phyloP scores from a whole-genome alignment of 1,140 invertebrate genomes.

The Bactericera cockerelli region DNA sequence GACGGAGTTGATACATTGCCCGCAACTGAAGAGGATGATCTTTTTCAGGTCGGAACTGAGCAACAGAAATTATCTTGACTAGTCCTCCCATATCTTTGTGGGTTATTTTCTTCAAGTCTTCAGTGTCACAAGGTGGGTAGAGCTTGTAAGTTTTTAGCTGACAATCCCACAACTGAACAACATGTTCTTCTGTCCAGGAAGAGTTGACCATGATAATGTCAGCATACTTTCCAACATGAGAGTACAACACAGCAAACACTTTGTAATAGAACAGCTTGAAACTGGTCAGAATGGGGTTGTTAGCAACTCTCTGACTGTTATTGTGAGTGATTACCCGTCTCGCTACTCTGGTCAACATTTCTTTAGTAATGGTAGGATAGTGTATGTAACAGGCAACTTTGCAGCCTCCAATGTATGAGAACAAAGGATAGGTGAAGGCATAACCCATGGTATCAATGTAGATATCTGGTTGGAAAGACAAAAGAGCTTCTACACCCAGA shows the following conservation, averaged over 20 bases:
- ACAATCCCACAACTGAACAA: constrained; percentile 67
- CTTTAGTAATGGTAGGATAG: constrained; percentile 90
- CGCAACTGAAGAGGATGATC: constrained; percentile 86
- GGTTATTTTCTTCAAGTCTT: constrained; percentile 51
- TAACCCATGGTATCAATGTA: constrained; percentile 94
- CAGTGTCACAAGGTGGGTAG: constrained; percentile 90
- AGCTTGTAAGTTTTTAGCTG: constrained; percentile 58
- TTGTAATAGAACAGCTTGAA: constrained; percentile 81
- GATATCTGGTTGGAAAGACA: constrained; percentile 66
- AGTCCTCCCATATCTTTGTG: constrained; percentile 29
- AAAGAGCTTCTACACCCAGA: constrained; percentile 78
- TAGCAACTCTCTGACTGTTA: constrained; percentile 66
- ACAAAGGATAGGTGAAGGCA: constrained; percentile 81
- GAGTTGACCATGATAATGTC: constrained; percentile 94
- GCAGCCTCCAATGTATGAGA: constrained; percentile 65
- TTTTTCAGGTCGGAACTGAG: constrained; percentile 95
- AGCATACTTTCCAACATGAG: constrained; percentile 71
- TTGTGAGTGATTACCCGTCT: constrained; percentile 55
- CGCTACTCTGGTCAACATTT: constrained; percentile 76
- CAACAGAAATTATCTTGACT: constrained; percentile 74
- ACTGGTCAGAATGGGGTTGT: constrained; percentile 62
- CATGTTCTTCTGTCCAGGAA: constrained; percentile 88
- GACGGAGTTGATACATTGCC: constrained; percentile 63
- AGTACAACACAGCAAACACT: constrained; percentile 60
- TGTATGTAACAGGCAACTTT: constrained; percentile 82